A percentile compares a stretch with the other conserved stretches of the same genome.
These are phyloP conservation scores for Axea sp. DNA, from an alignment of 2,888 invertebrate species.

Conservation along the genomic window DNA sequence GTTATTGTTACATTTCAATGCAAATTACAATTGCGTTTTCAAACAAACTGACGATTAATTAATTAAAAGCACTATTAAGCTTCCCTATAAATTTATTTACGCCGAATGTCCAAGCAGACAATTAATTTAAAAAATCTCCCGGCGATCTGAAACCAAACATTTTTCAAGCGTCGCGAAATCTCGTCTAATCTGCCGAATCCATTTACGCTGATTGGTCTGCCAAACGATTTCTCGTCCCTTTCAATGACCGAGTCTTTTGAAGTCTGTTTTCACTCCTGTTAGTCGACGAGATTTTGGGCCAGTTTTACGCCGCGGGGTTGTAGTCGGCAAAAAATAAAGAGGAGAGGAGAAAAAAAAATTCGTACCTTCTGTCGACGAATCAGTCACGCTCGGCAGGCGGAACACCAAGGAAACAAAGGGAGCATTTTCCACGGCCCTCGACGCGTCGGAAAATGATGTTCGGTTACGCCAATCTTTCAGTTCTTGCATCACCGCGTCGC, in stretches of 20 bases:
- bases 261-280: conserved; percentile 78
- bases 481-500: conserved; percentile 35
- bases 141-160: conserved; percentile 1
- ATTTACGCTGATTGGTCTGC: conserved; percentile 34
- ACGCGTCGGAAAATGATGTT: conserved; percentile 55
- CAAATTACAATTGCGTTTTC: no score
- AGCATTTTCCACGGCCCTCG: conserved; percentile 66
- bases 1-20: no score
- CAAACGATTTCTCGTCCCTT: conserved; percentile 26
- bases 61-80: no score
- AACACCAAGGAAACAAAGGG: conserved; percentile 62
- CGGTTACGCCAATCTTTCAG: conserved; percentile 41
- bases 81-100: no score
- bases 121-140: not conserved
- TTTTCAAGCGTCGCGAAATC: conserved; percentile 8
- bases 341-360: conserved; percentile 12
- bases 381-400: conserved; percentile 70
- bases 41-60: no score
- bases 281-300: conserved; percentile 58
- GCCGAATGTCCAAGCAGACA: no score
- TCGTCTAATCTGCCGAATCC: conserved; percentile 23
- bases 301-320: conserved; percentile 6
- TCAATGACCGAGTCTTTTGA: conserved; percentile 73
- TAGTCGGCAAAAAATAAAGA: not conserved
- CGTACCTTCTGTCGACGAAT: conserved; percentile 64